Conservation (phyloP, 2,113 vertebrate species). For the Callipepla californica region DNA sequence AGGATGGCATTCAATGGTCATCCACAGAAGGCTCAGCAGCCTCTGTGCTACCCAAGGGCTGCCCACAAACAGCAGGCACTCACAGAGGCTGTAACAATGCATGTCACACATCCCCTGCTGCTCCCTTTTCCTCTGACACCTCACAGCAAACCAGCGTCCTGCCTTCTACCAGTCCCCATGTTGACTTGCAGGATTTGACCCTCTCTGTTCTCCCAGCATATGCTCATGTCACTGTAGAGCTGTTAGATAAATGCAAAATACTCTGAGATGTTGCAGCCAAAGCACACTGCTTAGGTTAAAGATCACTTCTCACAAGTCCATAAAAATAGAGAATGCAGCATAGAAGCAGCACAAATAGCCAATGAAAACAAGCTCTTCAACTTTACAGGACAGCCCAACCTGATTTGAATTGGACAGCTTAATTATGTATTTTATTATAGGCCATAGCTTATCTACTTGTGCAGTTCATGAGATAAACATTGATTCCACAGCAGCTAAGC, state of each 20-base stretch:
- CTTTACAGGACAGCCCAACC: not conserved
- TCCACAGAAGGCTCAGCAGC: not conserved
- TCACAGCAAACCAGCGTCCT: not conserved
- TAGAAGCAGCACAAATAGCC: not conserved
- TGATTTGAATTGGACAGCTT: not conserved
- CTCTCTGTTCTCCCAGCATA: not conserved
- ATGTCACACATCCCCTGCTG: not conserved
- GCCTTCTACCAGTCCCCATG: not conserved
- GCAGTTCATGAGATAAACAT: not conserved
- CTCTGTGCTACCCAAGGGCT: fast-evolving
- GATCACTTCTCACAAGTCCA: not conserved
- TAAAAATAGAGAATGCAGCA: not conserved
- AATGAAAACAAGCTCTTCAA: not conserved
- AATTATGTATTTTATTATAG: not conserved
- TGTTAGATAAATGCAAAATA: not conserved
- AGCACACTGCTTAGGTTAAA: conserved; percentile 18
- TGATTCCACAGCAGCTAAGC: not conserved
- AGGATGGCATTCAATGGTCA: not conserved
- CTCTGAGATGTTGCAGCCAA: not conserved
- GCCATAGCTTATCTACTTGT: not conserved
- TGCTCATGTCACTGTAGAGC: not conserved
- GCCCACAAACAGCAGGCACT: not conserved
- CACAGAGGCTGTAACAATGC: not conserved
- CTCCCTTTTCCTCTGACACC: not conserved
- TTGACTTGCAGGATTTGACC: not conserved